Percentiles rank a stretch among this genome's conserved stretches.
Conservation (phyloP, 2,797 vertebrate species). For the Clangula hyemalis region DNA sequence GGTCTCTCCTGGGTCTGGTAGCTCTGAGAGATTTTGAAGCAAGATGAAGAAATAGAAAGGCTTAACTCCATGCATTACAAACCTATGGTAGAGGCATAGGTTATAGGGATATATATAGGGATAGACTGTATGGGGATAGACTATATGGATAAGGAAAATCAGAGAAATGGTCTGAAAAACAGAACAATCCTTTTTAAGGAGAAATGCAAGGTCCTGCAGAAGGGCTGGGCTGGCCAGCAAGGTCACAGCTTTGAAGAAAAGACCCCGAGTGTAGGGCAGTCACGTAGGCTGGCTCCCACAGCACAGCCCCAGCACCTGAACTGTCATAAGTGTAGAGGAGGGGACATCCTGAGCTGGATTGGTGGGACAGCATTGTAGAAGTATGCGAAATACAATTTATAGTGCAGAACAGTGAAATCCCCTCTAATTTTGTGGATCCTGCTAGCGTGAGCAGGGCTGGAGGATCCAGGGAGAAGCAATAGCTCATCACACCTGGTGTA, state of each 20-base stretch:
- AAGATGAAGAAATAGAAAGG: background rate
- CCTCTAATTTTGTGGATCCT: background rate
- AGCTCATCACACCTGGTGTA: background rate
- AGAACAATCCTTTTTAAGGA: background rate
- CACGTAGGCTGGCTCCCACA: background rate
- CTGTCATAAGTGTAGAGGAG: background rate
- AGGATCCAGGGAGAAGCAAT: background rate
- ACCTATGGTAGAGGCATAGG: too few relatives aligned
- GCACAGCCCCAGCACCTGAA: background rate
- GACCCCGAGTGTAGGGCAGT: background rate
- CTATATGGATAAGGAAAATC: rapidly evolving
- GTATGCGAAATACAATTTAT: background rate
- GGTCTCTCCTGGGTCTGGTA: background rate
- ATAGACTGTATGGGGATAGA: too few relatives aligned
- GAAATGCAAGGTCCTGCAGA: background rate
- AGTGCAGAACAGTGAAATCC: background rate
- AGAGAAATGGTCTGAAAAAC: background rate
- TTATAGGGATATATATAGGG: too few relatives aligned
- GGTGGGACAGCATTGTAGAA: background rate
- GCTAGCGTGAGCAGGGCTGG: rapidly evolving
- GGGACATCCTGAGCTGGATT: background rate
- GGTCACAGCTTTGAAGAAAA: background rate
- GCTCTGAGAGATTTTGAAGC: background rate
- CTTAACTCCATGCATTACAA: too few relatives aligned
- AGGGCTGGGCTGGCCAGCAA: background rate